Base-by-base conservation (phyloP, 2,797 vertebrate species). In the Babyrousa celebensis region DNA sequence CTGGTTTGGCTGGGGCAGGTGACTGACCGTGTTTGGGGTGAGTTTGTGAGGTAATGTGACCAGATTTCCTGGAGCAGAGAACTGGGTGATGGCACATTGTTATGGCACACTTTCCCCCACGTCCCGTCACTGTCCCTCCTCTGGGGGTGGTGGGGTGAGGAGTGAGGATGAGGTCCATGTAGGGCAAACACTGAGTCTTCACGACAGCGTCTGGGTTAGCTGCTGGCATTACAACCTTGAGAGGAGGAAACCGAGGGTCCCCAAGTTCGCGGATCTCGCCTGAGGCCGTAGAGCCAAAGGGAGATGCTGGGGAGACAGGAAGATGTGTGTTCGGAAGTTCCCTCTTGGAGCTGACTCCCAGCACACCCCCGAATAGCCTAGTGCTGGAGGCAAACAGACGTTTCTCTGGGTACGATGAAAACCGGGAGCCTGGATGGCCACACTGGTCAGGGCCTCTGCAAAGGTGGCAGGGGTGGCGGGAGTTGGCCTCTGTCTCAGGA, bases 11-110 rank as follows among this genome's bases (percentile, higher is more conserved):
- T 56, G 32, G 36, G 63, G 6, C n/a, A 12, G 7, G 68, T 52
- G 67, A 67, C 17, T 54, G 62, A 58, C 14, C 6, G 5, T 58
- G 85, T 79, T 94, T 40, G 21, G 85, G 54, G 40, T 54, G 54
- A 86, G 10, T 72, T 80, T 94, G 21, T 27, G 78, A 58, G 67
- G 43, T 77, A 23, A 79, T 40, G 27, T 72, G 72, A 74, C 21
- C 67, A 89, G 29, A 71, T 89, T 89, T 77, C 77, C 68, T 89
- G 58, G 77, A 27, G 36, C 12, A 25, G 23, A 94, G 70, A 82
- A 25, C 4, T 14, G 32, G 72, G 18, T 25, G 32, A 77, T 23
- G 43, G 36, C 11, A 18, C 5, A 1, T 74, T 77, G 70, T n/a
- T 48, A 18, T 29, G 21, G 12, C 20, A 70, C 20, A 29, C 15